A percentile compares a stretch with the other conserved stretches of the same genome.
Conservation (phyloP, 2,113 vertebrate genomes). For the Oreochromis aureus region DNA sequence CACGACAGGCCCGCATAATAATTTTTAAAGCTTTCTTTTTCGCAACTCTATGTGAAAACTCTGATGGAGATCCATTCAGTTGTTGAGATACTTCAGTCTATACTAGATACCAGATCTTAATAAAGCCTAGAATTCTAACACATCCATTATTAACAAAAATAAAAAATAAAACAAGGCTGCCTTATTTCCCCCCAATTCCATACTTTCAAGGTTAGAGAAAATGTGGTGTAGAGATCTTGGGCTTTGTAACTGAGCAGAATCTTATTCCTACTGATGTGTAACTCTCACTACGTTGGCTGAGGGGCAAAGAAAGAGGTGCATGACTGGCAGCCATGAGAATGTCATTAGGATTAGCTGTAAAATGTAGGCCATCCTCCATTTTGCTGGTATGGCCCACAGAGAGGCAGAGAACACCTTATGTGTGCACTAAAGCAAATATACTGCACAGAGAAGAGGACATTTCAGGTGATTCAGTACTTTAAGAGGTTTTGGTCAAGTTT, state of each 20-base stretch:
- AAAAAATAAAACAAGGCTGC: background rate
- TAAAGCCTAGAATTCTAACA: background rate
- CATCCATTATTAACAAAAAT: background rate
- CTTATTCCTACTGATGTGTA: background rate
- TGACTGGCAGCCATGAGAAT: slow-evolving; percentile 57
- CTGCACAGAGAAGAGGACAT: background rate
- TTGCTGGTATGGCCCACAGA: slow-evolving; percentile 15
- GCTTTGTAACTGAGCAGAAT: background rate
- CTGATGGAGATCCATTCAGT: background rate
- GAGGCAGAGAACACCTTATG: background rate
- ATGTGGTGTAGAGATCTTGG: background rate
- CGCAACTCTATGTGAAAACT: background rate
- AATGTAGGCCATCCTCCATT: slow-evolving; percentile 49
- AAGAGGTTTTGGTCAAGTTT: slow-evolving; percentile 34
- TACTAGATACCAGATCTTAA: background rate
- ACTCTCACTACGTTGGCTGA: background rate
- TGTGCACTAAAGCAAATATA: slow-evolving; percentile 38
- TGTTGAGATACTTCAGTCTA: background rate
- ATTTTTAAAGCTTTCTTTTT: background rate
- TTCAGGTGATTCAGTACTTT: slow-evolving; percentile 1
- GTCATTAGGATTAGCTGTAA: slow-evolving; percentile 56
- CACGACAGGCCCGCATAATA: background rate
- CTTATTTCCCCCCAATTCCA: background rate
- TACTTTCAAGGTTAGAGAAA: background rate
- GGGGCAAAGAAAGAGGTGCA: background rate